phyloP scores from a whole-genome alignment of 2,888 invertebrate species.

The Heteromyza rotundicornis region DNA sequence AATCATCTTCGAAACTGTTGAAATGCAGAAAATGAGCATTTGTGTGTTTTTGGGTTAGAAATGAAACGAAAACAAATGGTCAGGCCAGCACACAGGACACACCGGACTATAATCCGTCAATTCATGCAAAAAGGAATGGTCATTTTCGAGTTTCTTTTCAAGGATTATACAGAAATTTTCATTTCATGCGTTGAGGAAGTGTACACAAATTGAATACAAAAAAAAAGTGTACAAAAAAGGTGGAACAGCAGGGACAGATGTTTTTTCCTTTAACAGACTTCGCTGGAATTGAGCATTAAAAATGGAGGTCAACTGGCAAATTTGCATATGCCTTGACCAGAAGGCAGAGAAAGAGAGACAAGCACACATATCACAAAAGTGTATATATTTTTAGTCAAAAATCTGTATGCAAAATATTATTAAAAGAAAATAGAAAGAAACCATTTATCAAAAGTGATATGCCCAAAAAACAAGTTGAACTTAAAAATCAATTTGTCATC shows the following conservation, averaged over 20 bases:
- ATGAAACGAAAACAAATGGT: constrained; percentile 34
- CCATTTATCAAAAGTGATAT: constrained; percentile 25
- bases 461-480: constrained; percentile 15
- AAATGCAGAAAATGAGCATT: constrained; percentile 10
- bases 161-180: constrained; percentile 4
- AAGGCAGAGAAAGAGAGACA: background rate
- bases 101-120: constrained; percentile 43
- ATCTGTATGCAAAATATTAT: too few species aligned
- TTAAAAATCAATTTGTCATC: constrained; percentile 29
- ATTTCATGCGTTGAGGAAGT: background rate
- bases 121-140: constrained; percentile 16
- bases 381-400: too few species aligned
- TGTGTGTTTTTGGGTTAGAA: constrained; percentile 6
- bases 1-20: constrained; percentile 3
- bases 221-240: background rate
- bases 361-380: background rate
- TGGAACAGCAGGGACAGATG: background rate
- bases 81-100: constrained; percentile 2
- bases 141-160: constrained; percentile 8
- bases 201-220: background rate
- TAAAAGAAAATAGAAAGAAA: constrained; percentile 24
- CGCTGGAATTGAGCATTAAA: background rate
- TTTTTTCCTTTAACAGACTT: background rate
- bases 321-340: background rate
- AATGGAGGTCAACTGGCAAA: constrained; percentile 1